These are phyloP conservation scores for Parotocinclus haroldoi DNA, from an alignment of 2,797 vertebrate species.

Conservation along the genomic window DNA sequence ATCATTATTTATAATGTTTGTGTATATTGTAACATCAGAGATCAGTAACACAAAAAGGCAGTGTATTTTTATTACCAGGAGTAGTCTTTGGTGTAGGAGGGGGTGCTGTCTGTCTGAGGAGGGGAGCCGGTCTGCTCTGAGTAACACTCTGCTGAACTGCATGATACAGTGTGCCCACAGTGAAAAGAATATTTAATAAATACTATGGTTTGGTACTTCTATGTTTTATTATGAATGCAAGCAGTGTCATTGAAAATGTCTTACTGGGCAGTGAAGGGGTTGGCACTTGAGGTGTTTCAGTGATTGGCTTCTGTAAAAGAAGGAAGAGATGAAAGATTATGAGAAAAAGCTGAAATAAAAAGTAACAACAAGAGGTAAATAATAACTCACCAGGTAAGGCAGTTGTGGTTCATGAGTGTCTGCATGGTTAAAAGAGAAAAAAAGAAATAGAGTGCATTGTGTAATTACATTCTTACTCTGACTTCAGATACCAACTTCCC, in stretches of 20 bases:
- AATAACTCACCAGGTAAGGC: not conserved
- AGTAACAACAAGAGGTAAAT: not conserved
- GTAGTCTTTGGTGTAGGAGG: constrained; percentile 1
- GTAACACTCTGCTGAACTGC: constrained; percentile 26
- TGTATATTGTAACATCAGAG: not conserved
- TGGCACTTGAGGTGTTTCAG: not conserved
- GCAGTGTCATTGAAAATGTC: not conserved
- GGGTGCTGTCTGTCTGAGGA: not conserved
- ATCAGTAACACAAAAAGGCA: not conserved
- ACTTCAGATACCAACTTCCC: too few species aligned
- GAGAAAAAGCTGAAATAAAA: not conserved
- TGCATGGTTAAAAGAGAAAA: constrained; percentile 57
- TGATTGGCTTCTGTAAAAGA: constrained; percentile 29
- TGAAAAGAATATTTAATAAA: not conserved
- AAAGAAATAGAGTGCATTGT: not conserved
- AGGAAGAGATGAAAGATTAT: not conserved
- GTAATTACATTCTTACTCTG: too few species aligned
- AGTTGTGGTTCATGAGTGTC: constrained; percentile 49
- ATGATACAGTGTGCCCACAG: not conserved
- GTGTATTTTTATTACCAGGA: constrained; percentile 22
- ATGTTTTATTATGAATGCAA: constrained; percentile 2
- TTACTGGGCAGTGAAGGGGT: constrained; percentile 23
- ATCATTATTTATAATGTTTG: too few species aligned
- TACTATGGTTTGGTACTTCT: not conserved
- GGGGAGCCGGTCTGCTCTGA: constrained; percentile 14